Conservation (phyloP, 2,113 vertebrate genomes). For the Halcyon senegalensis region DNA sequence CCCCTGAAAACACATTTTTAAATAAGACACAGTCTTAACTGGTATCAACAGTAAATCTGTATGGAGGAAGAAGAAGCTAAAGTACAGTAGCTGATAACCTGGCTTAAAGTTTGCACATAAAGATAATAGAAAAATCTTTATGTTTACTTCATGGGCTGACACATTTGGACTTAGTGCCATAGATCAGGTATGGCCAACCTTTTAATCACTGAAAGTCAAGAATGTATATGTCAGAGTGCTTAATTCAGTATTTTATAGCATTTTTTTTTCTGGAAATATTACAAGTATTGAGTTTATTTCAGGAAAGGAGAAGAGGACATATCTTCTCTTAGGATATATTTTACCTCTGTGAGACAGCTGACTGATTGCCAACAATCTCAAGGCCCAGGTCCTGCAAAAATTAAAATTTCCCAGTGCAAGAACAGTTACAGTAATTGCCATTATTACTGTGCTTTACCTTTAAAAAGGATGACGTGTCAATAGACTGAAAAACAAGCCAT, state of each 20-base stretch:
- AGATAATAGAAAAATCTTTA: not conserved
- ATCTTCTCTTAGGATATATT: not conserved
- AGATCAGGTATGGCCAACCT: not conserved
- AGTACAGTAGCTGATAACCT: not conserved
- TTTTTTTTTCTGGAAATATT: not conserved
- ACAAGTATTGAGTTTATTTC: not conserved
- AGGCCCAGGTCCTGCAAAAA: not conserved
- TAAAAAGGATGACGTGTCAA: not conserved
- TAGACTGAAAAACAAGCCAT: not conserved
- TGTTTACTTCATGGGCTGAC: not conserved
- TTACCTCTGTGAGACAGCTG: not conserved
- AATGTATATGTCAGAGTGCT: not conserved
- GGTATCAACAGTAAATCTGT: not conserved
- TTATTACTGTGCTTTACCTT: not conserved
- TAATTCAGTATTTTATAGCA: not conserved
- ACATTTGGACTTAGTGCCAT: not conserved
- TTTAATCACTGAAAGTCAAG: not conserved
- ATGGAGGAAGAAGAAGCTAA: not conserved
- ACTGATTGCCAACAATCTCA: not conserved
- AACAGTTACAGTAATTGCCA: not conserved
- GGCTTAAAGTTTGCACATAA: not conserved
- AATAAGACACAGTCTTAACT: not conserved
- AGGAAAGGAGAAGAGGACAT: not conserved
- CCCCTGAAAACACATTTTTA: not conserved
- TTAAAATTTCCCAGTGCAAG: not conserved